Evolutionary conservation across 2,888 invertebrate species (phyloP).

Genomic region (Synergus itoensis): DNA sequence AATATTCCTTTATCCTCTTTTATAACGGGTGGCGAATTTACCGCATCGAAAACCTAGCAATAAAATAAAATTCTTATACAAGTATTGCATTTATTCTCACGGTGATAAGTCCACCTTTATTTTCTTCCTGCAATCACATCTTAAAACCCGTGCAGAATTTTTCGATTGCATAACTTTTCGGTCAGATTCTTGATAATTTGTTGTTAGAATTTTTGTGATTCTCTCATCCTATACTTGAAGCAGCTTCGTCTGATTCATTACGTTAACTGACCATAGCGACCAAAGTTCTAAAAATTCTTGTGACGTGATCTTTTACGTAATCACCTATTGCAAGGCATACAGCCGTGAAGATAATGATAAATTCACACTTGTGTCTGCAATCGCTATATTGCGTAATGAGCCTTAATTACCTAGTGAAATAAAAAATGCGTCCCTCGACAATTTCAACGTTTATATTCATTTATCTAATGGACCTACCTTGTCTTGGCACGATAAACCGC

Average conservation of each 20-base stretch:
- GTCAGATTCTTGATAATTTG: too few species aligned
- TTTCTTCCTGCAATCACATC: too few species aligned
- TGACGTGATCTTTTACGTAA: neutral
- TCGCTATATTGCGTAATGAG: too few species aligned
- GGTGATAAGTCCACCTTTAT: too few species aligned
- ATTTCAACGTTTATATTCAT: neutral
- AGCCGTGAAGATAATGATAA: too few species aligned
- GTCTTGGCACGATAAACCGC: neutral
- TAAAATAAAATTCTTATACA: neutral
- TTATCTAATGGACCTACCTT: neutral
- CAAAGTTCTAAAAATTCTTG: neutral
- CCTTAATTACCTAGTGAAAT: neutral
- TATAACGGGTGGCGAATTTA: conserved; percentile 8
- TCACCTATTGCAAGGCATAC: neutral
- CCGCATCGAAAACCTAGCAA: too few species aligned
- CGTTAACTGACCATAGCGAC: conserved; percentile 9
- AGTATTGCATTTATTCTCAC: neutral
- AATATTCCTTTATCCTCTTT: neutral
- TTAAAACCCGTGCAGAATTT: too few species aligned
- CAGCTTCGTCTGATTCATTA: conserved; percentile 3
- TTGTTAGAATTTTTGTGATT: too few species aligned
- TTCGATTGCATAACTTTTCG: too few species aligned
- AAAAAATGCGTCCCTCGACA: neutral
- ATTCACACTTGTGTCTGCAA: too few species aligned
- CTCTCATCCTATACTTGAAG: neutral